These are phyloP conservation scores for Venustaconcha ellipsiformis DNA, from an alignment of 1,140 invertebrate species.

Conservation along the genomic window DNA sequence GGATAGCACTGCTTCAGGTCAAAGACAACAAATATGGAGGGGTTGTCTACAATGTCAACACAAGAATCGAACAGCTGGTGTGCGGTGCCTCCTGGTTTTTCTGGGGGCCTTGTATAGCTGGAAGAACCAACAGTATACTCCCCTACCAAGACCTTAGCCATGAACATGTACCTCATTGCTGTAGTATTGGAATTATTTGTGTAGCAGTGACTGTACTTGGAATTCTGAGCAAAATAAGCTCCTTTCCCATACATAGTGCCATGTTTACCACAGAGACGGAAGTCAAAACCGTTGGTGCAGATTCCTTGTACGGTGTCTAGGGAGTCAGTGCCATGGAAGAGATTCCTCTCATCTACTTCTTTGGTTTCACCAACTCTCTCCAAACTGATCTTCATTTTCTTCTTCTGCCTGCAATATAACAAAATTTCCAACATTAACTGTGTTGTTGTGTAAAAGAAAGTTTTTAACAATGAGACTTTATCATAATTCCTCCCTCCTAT, in stretches of 20 bases:
- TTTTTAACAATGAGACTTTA: neutral
- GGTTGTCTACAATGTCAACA: constrained; percentile 50
- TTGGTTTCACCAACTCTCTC: constrained; percentile 18
- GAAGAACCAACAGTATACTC: constrained; percentile 42
- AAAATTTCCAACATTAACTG: neutral
- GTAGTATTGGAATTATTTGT: constrained; percentile 15
- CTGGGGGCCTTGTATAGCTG: constrained; percentile 45
- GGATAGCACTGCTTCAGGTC: constrained; percentile 57
- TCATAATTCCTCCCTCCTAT: neutral
- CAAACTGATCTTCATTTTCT: constrained; percentile 38
- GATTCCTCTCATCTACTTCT: constrained; percentile 27
- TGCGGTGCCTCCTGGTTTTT: constrained; percentile 29
- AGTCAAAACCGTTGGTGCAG: constrained; percentile 53
- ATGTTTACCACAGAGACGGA: constrained; percentile 42
- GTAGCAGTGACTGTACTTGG: constrained; percentile 48
- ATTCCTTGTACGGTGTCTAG: constrained; percentile 42
- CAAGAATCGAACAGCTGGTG: constrained; percentile 57
- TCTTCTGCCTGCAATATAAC: constrained; percentile 28
- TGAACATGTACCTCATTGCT: constrained; percentile 45
- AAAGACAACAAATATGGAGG: constrained; percentile 60
- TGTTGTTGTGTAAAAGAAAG: neutral
- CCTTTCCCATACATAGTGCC: constrained; percentile 59
- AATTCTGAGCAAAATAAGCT: constrained; percentile 55
- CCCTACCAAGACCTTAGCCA: constrained; percentile 54
- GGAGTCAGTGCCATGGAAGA: constrained; percentile 52